Evolutionary conservation across 2,888 invertebrate genomes (phyloP).

Genomic region (Calameuta pallipes): DNA sequence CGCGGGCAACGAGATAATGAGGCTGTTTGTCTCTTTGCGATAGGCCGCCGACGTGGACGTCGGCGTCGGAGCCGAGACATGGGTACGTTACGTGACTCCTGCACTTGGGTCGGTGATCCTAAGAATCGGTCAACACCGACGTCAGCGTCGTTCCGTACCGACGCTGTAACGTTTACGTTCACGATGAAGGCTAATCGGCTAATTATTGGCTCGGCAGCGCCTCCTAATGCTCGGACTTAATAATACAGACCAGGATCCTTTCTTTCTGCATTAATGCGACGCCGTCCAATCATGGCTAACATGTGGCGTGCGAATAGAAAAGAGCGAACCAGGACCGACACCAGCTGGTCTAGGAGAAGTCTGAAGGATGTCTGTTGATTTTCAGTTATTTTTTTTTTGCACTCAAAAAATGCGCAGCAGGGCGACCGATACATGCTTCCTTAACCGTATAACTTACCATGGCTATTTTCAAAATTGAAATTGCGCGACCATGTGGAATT

Average conservation of each 20-base stretch:
- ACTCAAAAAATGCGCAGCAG: too few species aligned
- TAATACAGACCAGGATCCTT: conserved; percentile 43
- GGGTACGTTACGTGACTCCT: too few species aligned
- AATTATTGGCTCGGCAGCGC: conserved; percentile 48
- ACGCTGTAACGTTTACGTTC: background rate
- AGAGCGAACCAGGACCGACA: conserved; percentile 32
- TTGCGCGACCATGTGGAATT: too few species aligned
- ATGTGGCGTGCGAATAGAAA: conserved; percentile 65
- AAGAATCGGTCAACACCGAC: too few species aligned
- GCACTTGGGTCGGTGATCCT: too few species aligned
- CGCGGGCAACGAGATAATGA: conserved; percentile 22
- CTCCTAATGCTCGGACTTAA: conserved; percentile 49
- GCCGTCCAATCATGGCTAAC: conserved; percentile 47
- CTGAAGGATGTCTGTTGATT: conserved; percentile 38
- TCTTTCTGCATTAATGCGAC: conserved; percentile 58
- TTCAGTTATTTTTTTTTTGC: conserved; percentile 11
- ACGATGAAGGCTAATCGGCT: conserved; percentile 38
- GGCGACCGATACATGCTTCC: too few species aligned
- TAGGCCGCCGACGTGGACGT: background rate
- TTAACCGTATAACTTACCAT: too few species aligned
- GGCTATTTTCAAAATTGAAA: too few species aligned
- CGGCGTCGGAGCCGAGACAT: too few species aligned
- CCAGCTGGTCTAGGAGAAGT: conserved; percentile 61
- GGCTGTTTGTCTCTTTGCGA: conserved; percentile 12
- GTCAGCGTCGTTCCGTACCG: background rate